Conservation (phyloP, 2,888 invertebrate genomes). For the Tenthredo scrophulariae region DNA sequence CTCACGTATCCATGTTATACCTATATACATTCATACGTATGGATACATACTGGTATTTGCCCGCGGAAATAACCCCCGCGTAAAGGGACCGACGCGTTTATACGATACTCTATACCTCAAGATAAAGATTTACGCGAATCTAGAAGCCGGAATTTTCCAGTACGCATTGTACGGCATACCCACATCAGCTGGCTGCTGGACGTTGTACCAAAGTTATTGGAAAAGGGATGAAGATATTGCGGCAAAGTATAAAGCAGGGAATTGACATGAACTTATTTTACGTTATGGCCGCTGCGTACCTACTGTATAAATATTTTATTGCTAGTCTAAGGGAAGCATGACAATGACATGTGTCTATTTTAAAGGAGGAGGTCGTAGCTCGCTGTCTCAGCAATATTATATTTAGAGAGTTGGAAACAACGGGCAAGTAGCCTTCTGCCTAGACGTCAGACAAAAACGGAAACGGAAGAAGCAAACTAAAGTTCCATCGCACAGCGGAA, state of each 20-base stretch:
- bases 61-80: conserved; percentile 7
- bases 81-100: conserved; percentile 2
- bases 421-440: background rate
- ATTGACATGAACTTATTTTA: background rate
- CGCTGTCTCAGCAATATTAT: background rate
- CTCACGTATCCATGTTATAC: conserved; percentile 39
- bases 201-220: background rate
- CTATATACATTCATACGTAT: background rate
- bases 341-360: background rate
- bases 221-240: conserved; percentile 12
- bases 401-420: conserved; percentile 2
- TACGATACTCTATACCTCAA: background rate
- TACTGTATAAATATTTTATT: background rate
- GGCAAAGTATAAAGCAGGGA: background rate
- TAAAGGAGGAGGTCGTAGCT: background rate
- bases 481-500: background rate
- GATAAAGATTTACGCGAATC: conserved; percentile 20
- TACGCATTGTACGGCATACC: background rate
- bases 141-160: background rate
- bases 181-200: background rate
- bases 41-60: background rate
- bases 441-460: background rate
- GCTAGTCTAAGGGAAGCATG: background rate
- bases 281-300: background rate
- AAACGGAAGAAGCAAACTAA: conserved; percentile 18